Evolutionary conservation across 2,797 vertebrate genomes (phyloP).

Genomic region (Etheostoma perlongum): DNA sequence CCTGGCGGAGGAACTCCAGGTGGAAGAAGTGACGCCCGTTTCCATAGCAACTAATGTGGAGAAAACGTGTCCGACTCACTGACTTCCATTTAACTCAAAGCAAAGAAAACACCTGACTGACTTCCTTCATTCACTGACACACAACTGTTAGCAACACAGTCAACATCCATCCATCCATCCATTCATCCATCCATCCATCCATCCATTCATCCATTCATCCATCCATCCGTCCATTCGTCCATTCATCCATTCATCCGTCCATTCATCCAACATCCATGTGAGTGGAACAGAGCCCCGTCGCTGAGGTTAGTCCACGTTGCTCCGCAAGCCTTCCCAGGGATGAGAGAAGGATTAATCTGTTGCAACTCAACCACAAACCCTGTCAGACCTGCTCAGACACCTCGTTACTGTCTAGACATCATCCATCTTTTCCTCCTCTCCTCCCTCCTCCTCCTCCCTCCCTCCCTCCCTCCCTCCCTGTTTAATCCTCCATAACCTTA

Average conservation of each 20-base stretch:
- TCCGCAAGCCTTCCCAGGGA: neutral
- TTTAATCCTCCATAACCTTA: neutral
- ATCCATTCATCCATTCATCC: too few species aligned
- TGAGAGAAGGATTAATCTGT: conserved; percentile 45
- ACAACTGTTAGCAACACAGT: too few species aligned
- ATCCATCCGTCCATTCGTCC: too few species aligned
- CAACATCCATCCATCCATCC: too few species aligned
- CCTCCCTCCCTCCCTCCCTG: conserved; percentile 7
- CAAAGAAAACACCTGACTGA: neutral
- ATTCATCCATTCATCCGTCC: too few species aligned
- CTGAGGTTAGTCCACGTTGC: neutral
- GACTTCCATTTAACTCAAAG: neutral
- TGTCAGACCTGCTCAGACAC: conserved; percentile 33
- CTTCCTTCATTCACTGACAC: too few species aligned
- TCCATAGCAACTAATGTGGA: neutral
- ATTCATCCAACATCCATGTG: too few species aligned
- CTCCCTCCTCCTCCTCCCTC: conserved; percentile 16
- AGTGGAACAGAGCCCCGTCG: too few species aligned
- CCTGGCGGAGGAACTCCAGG: conserved; percentile 2
- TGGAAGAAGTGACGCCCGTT: neutral
- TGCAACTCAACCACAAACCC: conserved; percentile 56
- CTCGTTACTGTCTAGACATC: conserved; percentile 62
- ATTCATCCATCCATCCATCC: too few species aligned
- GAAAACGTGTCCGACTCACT: neutral
- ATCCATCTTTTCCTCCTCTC: neutral